Evolutionary conservation across 2,888 invertebrate genomes (phyloP).

Genomic region (Drosophila kambysellisi): DNA sequence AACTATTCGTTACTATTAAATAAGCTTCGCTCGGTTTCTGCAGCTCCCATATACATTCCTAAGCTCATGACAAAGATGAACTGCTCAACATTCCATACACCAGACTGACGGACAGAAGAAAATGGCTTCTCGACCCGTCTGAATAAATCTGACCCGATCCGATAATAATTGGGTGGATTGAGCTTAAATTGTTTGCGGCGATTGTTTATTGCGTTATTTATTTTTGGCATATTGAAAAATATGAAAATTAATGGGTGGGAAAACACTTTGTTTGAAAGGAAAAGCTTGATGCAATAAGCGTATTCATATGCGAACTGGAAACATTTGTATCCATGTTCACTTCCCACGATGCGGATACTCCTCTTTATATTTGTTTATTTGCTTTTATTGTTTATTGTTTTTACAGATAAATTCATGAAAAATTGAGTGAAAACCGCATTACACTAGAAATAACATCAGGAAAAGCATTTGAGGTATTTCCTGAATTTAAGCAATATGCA

Average conservation of each 20-base stretch:
- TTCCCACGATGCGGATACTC: neutral
- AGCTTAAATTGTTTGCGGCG: neutral
- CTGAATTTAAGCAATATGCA: neutral
- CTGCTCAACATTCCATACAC: no score
- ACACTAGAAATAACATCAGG: neutral
- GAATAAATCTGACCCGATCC: neutral
- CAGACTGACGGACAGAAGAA: no score
- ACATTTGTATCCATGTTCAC: neutral
- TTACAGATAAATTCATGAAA: neutral
- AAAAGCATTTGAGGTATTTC: neutral
- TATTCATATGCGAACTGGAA: neutral
- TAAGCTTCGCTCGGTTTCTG: neutral
- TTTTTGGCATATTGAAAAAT: neutral
- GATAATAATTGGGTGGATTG: neutral
- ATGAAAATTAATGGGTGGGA: neutral
- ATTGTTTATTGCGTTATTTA: neutral
- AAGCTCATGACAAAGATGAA: neutral
- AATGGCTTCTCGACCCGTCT: neutral
- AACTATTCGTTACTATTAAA: neutral
- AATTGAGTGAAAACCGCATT: neutral
- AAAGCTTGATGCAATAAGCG: neutral
- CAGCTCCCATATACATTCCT: neutral
- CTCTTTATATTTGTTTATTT: neutral
- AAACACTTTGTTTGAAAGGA: neutral
- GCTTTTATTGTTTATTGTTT: neutral